phyloP scores from a whole-genome alignment of 2,113 vertebrate genomes.

The Lasiurus borealis region DNA sequence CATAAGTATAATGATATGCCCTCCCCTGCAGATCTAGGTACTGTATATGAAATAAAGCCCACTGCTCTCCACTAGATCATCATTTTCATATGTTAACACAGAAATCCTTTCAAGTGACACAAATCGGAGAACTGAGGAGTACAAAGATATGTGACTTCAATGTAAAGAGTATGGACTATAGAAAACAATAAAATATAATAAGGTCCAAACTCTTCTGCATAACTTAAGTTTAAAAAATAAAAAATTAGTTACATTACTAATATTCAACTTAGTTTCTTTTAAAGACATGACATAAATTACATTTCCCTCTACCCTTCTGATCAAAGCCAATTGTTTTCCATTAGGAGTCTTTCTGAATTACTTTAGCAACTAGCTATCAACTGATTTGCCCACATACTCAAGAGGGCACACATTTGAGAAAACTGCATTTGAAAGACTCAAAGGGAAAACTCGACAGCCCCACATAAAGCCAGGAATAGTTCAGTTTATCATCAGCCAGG shows the following conservation, averaged over 20 bases:
- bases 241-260: not conserved
- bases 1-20: not conserved
- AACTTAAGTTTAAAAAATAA: not conserved
- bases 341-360: conserved; percentile 19
- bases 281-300: not conserved
- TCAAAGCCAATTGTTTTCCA: not conserved
- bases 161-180: not conserved
- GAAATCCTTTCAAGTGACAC: not conserved
- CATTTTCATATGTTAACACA: not conserved
- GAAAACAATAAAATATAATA: conserved; percentile 17
- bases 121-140: not conserved
- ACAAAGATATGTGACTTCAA: not conserved
- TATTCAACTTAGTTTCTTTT: conserved; percentile 36
- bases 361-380: not conserved
- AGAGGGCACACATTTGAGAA: not conserved
- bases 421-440: not conserved
- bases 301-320: not conserved
- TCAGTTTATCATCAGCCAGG: not conserved
- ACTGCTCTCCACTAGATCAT: not conserved
- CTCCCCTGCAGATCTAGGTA: conserved; percentile 26
- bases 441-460: not conserved
- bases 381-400: not conserved
- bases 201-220: not conserved
- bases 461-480: not conserved
- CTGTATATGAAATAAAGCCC: not conserved